Percentiles rank a stretch among this genome's conserved stretches.
Evolutionary conservation across 1,140 invertebrate species (phyloP).

Genomic region (Drosophila obscura): DNA sequence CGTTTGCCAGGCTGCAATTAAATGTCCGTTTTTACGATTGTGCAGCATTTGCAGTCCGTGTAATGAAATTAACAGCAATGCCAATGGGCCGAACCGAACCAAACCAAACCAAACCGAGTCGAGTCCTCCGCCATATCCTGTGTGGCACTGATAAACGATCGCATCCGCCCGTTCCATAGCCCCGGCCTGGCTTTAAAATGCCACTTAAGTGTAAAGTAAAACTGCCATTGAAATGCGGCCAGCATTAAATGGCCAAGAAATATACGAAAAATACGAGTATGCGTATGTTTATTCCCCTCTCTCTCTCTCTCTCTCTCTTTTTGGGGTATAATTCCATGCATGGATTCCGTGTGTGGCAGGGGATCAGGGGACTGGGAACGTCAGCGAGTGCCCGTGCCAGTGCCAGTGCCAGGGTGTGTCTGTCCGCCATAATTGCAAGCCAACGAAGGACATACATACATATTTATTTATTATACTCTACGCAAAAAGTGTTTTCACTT

Average conservation of each 20-base stretch:
- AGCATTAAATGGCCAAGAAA: conserved; percentile 65
- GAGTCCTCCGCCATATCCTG: conserved; percentile 17
- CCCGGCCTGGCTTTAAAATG: conserved; percentile 58
- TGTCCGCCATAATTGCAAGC: conserved; percentile 50
- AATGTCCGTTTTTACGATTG: conserved; percentile 76
- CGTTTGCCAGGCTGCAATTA: conserved; percentile 70
- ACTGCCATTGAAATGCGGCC: conserved; percentile 58
- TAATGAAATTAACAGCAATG: conserved; percentile 74
- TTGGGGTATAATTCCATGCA: conserved; percentile 2
- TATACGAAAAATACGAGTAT: conserved; percentile 5
- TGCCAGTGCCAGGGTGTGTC: neutral
- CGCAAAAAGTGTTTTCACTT: too few relatives aligned
- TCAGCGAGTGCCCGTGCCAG: neutral
- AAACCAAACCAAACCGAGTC: neutral
- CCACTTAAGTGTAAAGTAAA: conserved; percentile 71
- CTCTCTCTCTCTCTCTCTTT: neutral
- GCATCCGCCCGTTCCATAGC: conserved; percentile 4
- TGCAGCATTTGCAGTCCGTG: conserved; percentile 62
- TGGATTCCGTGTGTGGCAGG: conserved; percentile 22
- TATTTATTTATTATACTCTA: conserved; percentile 19
- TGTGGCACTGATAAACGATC: conserved; percentile 62
- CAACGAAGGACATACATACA: conserved; percentile 4
- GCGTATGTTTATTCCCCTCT: too few relatives aligned
- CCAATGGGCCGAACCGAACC: neutral
- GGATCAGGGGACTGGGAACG: conserved; percentile 1